Conservation (phyloP, 2,888 invertebrate genomes). For the Cheiracanthium punctorium region DNA sequence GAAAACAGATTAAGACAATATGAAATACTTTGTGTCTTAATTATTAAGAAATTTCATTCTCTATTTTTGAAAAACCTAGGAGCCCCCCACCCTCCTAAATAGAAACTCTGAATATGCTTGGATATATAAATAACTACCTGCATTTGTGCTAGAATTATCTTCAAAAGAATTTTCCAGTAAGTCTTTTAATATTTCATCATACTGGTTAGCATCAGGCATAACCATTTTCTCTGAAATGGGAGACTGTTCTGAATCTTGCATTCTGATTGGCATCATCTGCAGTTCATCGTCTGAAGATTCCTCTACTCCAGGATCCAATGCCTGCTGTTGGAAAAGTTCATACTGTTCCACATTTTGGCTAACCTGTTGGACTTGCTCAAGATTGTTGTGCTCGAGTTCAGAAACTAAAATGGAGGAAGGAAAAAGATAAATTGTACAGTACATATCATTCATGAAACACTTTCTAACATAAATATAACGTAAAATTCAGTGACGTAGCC, state of each 20-base stretch:
- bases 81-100: too few relatives aligned
- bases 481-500: too few relatives aligned
- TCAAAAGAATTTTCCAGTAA: background rate
- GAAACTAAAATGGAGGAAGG: background rate
- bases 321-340: background rate
- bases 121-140: too few relatives aligned
- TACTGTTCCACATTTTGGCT: background rate
- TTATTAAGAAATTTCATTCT: too few relatives aligned
- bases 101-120: too few relatives aligned
- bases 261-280: background rate
- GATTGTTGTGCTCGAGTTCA: background rate
- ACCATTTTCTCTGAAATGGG: background rate
- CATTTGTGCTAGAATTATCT: background rate
- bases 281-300: background rate
- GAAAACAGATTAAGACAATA: too few relatives aligned
- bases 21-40: too few relatives aligned
- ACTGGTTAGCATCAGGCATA: background rate
- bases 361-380: background rate
- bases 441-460: too few relatives aligned
- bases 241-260: background rate
- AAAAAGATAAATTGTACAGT: too few relatives aligned
- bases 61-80: too few relatives aligned
- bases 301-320: background rate
- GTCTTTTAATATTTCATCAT: background rate
- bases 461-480: too few relatives aligned